These are phyloP conservation scores for Proteles cristata DNA, from an alignment of 2,113 vertebrate genomes.

Conservation along the genomic window DNA sequence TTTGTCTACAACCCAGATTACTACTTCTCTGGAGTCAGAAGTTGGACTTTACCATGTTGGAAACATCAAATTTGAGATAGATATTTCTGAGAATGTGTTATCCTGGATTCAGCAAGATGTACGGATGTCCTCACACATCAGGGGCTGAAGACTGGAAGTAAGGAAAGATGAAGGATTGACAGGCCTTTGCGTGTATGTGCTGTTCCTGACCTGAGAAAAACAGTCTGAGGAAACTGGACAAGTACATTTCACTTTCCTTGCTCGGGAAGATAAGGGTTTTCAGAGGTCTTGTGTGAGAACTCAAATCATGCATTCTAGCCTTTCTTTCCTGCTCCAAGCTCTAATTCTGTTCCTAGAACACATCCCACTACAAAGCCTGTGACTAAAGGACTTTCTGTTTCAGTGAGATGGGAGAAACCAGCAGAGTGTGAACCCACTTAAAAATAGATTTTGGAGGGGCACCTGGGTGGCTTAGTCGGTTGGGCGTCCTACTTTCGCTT, in stretches of 20 bases:
- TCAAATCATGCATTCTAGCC: not conserved
- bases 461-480: no score
- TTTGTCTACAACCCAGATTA: not conserved
- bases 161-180: not conserved
- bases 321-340: not conserved
- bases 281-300: not conserved
- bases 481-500: no score
- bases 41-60: not conserved
- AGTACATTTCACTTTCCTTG: not conserved
- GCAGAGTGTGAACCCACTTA: not conserved
- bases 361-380: not conserved
- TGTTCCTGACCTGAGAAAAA: not conserved
- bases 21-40: not conserved
- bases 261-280: not conserved
- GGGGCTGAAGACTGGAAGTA: not conserved
- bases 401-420: not conserved
- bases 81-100: not conserved
- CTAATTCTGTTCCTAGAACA: not conserved
- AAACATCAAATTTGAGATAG: conserved; percentile 9
- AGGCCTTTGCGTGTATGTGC: not conserved
- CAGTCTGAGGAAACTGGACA: not conserved
- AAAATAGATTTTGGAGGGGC: not conserved
- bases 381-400: not conserved
- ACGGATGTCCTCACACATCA: not conserved
- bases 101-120: not conserved